Evolutionary conservation across 2,797 vertebrate species (phyloP).

Genomic region (Etheostoma perlongum): DNA sequence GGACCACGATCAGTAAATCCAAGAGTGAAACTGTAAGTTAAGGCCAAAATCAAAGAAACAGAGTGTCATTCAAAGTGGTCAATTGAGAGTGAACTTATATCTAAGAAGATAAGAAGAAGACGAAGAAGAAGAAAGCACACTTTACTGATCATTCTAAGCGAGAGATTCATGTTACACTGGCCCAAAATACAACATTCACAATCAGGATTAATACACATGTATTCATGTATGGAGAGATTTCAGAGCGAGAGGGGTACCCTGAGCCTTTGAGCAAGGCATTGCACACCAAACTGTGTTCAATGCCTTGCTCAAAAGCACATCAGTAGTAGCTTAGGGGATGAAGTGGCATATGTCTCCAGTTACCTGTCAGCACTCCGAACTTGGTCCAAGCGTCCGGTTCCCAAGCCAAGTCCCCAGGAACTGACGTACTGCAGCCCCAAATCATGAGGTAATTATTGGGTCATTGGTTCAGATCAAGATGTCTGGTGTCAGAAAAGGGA

Average conservation of each 20-base stretch:
- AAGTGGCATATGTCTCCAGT: background rate
- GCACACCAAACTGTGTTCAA: too few species aligned
- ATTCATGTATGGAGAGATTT: slow-evolving; percentile 1
- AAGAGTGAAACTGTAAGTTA: background rate
- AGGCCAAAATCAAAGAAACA: background rate
- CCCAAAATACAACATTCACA: background rate
- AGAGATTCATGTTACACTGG: background rate
- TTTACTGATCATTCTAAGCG: too few species aligned
- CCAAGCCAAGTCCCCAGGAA: too few species aligned
- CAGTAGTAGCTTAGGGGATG: background rate
- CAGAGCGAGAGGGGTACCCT: background rate
- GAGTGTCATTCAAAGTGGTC: background rate
- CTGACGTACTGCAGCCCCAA: background rate
- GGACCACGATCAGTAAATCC: background rate
- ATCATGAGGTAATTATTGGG: slow-evolving; percentile 4
- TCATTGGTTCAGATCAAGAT: background rate
- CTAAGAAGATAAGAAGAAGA: background rate
- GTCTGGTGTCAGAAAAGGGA: slow-evolving; percentile 26
- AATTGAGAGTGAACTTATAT: background rate
- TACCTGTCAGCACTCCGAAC: background rate
- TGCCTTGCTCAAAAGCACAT: background rate
- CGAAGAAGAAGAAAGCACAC: background rate
- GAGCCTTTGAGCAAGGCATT: background rate
- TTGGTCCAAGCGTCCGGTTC: too few species aligned
- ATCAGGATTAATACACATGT: too few species aligned